Evolutionary conservation across 2,797 vertebrate species (phyloP).

Genomic region (Esox masquinongy): DNA sequence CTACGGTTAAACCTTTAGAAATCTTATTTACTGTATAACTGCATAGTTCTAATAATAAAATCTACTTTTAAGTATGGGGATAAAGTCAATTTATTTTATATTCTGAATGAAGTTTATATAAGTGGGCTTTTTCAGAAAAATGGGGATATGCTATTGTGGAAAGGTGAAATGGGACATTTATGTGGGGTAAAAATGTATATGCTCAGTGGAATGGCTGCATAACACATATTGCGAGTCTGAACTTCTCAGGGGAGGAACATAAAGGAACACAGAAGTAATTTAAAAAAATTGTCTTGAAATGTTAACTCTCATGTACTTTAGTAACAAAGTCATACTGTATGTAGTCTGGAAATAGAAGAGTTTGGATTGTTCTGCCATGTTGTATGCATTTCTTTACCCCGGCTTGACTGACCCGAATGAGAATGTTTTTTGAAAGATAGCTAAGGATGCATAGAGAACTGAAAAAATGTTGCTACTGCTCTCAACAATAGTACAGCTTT

Average conservation of each 20-base stretch:
- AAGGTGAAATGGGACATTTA: slow-evolving; percentile 68
- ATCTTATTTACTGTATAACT: slow-evolving; percentile 70
- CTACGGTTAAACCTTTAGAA: slow-evolving; percentile 66
- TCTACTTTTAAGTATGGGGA: slow-evolving; percentile 68
- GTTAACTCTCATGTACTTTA: too few relatives aligned
- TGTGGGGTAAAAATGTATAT: slow-evolving; percentile 76
- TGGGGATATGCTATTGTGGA: slow-evolving; percentile 47
- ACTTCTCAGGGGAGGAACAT: too few relatives aligned
- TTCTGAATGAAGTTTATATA: slow-evolving; percentile 71
- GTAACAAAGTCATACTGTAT: too few relatives aligned
- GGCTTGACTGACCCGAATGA: too few relatives aligned
- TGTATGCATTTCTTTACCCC: too few relatives aligned
- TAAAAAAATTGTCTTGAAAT: accelerated
- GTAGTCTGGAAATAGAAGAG: too few relatives aligned
- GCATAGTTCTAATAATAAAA: slow-evolving; percentile 71
- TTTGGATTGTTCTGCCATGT: too few relatives aligned
- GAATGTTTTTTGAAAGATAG: too few relatives aligned
- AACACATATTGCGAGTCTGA: slow-evolving; percentile 58
- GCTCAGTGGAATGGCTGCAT: slow-evolving; percentile 76
- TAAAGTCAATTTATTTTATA: slow-evolving; percentile 67
- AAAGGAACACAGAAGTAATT: too few relatives aligned
- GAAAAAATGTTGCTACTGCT: too few relatives aligned
- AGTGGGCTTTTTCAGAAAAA: slow-evolving; percentile 52
- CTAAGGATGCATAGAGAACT: too few relatives aligned
- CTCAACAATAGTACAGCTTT: too few relatives aligned